Conservation (phyloP, 2,797 vertebrate genomes). For the Rhadinocentrus ornatus region DNA sequence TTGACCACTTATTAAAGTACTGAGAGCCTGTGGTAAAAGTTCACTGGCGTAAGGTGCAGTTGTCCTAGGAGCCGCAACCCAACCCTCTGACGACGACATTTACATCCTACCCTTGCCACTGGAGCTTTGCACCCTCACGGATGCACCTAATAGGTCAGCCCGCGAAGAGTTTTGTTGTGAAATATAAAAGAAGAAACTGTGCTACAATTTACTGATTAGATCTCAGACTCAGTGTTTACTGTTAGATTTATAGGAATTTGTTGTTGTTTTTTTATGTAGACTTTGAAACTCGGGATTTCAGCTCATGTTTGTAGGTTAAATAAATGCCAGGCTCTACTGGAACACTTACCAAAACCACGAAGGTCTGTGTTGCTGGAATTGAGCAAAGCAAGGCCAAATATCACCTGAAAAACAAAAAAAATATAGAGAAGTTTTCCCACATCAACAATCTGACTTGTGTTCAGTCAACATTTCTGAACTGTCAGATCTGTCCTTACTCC, state of each 20-base stretch:
- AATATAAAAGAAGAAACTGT: too few relatives aligned
- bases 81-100: too few relatives aligned
- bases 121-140: too few relatives aligned
- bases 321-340: not conserved
- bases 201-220: too few relatives aligned
- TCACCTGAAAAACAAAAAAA: conserved; percentile 85
- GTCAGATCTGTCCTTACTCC: not conserved
- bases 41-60: too few relatives aligned
- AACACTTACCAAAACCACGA: conserved; percentile 93
- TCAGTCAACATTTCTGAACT: not conserved
- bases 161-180: too few relatives aligned
- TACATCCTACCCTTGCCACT: too few relatives aligned
- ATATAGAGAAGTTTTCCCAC: not conserved
- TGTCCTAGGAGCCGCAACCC: too few relatives aligned
- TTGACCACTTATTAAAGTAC: too few relatives aligned
- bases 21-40: too few relatives aligned
- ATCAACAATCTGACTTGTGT: not conserved
- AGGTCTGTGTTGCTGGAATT: conserved; percentile 97
- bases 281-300: not conserved
- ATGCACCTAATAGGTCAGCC: too few relatives aligned
- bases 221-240: too few relatives aligned
- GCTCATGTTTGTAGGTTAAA: not conserved
- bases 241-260: not conserved
- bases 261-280: not conserved
- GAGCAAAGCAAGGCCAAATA: conserved; percentile 97